Evolutionary conservation across 1,140 invertebrate species (phyloP), one percentile per base, ranked within the genome.

Genomic region (Anadara kagoshimensis): DNA sequence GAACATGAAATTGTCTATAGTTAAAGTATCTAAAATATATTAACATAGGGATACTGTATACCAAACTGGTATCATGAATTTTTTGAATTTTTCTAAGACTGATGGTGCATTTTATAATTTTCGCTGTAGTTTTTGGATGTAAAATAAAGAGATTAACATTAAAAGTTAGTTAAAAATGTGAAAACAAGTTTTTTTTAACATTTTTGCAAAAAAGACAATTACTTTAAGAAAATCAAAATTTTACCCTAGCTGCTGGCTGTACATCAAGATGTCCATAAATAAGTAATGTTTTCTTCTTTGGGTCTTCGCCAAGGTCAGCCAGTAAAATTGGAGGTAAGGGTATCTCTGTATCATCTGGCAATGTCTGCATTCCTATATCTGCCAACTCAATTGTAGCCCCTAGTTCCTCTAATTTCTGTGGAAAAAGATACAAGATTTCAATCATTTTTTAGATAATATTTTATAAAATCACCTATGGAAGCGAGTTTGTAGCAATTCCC

Each of bases 241-340:
- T 7, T 65, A 91, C 90, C 83, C 93, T 93, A 7, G 93, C 83
- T 11, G 98, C 98, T 54, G 98, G 97, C 88, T 99, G 98, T 1
- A 99, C 98, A 92, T 99, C 98, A 81, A 99, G 92, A 91, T 99
- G 98, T 0, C 98, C 98, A 90, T 99, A 99, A 59, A 99, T 92
- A 63, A 96, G 93, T 54, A 99, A 92, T 20, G 97, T 99, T 82
- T 97, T 92, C 87, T 97, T 98, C 8, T 92, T 92, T 0, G 93
- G 90, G 87, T 98, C 95, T 77, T 92, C 93, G 71, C 97, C 97
- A 57, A 99, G 90, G 41, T 89, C 90, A 24, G 94, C 97, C n/a
- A 98, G 90, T 24, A 99, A 83, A 12, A 97, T 94, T 43, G 97
- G 96, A 0, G 98, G 98, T 44, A 99, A 88, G 44, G 93, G 92